Percentiles rank a stretch among this genome's conserved stretches.
Evolutionary conservation across 1,140 invertebrate species (phyloP).

Genomic region (Drosophila sp.): DNA sequence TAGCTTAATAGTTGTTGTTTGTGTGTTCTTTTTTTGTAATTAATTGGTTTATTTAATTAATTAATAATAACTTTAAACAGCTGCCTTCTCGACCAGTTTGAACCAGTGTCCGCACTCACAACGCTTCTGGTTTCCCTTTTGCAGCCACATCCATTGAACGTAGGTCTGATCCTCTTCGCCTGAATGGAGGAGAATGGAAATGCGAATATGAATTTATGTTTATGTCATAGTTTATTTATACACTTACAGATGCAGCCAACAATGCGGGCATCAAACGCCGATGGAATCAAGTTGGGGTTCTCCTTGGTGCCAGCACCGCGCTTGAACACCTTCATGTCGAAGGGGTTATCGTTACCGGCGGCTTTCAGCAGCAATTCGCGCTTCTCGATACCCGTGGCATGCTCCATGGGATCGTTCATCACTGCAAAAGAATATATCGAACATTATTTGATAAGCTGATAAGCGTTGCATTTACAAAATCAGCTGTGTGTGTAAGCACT

Average conservation of each 20-base stretch:
- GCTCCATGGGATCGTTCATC: conserved; percentile 94
- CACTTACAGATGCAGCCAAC: conserved; percentile 96
- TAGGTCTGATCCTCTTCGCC: conserved; percentile 94
- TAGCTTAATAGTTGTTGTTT: conserved; percentile 68
- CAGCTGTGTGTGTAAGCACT: neutral
- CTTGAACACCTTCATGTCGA: conserved; percentile 92
- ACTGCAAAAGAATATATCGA: conserved; percentile 84
- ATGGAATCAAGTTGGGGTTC: conserved; percentile 94
- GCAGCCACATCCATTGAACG: conserved; percentile 97
- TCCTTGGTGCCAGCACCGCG: conserved; percentile 93
- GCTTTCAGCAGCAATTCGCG: conserved; percentile 93
- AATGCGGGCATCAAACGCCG: conserved; percentile 93
- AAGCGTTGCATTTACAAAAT: conserved; percentile 17
- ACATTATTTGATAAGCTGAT: conserved; percentile 48
- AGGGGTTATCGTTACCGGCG: conserved; percentile 96
- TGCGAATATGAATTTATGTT: conserved; percentile 12
- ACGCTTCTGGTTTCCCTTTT: conserved; percentile 93
- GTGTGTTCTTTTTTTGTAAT: conserved; percentile 65
- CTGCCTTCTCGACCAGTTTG: conserved; percentile 91
- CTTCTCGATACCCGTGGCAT: conserved; percentile 96
- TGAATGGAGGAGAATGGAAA: conserved; percentile 57
- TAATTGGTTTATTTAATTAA: conserved; percentile 81
- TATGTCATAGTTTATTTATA: neutral
- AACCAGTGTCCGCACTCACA: conserved; percentile 99
- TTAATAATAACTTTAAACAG: conserved; percentile 86